Base-by-base conservation (phyloP, 1,140 invertebrate genomes). In the Ptiloglossa arizonensis region DNA sequence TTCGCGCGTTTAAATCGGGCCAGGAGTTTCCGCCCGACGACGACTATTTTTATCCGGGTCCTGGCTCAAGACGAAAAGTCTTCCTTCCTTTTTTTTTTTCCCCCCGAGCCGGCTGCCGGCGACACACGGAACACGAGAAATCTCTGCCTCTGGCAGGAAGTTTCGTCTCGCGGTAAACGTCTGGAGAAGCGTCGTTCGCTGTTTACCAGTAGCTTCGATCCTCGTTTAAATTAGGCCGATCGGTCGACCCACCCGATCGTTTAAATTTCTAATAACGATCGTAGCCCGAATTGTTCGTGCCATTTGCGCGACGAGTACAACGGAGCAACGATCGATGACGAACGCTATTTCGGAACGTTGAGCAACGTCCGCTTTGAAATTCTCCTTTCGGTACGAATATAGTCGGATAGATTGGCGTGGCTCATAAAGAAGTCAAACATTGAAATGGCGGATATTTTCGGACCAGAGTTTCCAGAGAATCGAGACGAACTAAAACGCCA, bases 61-160 rank as follows among this genome's bases (percentile, higher is more conserved):
- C 29, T 1, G 67, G 32, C 44, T 29, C 54, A 15, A 48, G 41
- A 50, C 64, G 48, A 32, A 60, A 56, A 57, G 56, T 44, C 57
- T 48, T 74, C 75, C 35, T 48, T 32, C 62, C 9, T 60, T 48
- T 48, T 60, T 13, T 22, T 57, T 44, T 44, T 44, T 44, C 29
- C 48, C 15, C 56, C 29, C 60, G 15, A 13, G 29, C 41, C 50
- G 44, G 59, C 50, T 52, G 52, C 24, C 48, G 22, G 44, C 27
- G 64, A 35, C 19, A 24, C 38, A 41, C 1, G n/a, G 56, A 59
- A 82, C 81, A 52, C 48, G 44, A 60, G 19, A 44, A 63, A 57
- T 69, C 56, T 46, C 50, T 57, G 69, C 24, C 27, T 62, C 48
- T 70, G 77, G 54, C 64, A 79, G 81, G 52, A 83, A 67, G 52